Percentiles rank a stretch among this genome's conserved stretches.
These are phyloP conservation scores for Carpatolechia fugitivella DNA, from an alignment of 2,888 invertebrate genomes.

Conservation along the genomic window DNA sequence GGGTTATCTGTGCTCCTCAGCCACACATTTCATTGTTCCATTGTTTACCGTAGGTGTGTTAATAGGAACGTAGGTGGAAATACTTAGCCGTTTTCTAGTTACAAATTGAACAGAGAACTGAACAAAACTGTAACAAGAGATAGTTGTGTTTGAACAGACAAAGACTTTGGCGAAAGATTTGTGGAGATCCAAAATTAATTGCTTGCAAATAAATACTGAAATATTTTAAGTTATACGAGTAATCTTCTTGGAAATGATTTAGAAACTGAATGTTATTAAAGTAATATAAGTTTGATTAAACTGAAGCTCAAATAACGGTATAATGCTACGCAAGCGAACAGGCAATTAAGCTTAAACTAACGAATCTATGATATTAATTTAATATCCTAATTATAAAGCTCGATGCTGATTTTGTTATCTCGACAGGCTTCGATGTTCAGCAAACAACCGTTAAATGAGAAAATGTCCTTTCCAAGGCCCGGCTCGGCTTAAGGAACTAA, in stretches of 20 bases:
- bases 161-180: too few relatives aligned
- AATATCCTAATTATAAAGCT: background rate
- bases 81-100: background rate
- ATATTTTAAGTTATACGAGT: too few relatives aligned
- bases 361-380: background rate
- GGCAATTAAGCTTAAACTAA: background rate
- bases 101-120: background rate
- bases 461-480: conserved; percentile 10
- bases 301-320: background rate
- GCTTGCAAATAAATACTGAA: too few relatives aligned
- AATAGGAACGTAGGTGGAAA: conserved; percentile 4
- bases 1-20: conserved; percentile 9
- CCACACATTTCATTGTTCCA: conserved; percentile 7
- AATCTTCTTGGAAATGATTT: too few relatives aligned
- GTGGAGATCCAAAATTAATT: too few relatives aligned
- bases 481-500: conserved; percentile 18
- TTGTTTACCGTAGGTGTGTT: conserved; percentile 5
- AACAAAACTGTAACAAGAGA: background rate
- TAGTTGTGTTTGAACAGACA: background rate
- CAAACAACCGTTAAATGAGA: conserved; percentile 13
- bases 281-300: too few relatives aligned
- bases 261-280: too few relatives aligned
- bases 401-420: background rate
- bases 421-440: conserved; percentile 2
- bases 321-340: background rate